A percentile compares a stretch with the other conserved stretches of the same genome.
Evolutionary conservation across 2,113 vertebrate species (phyloP).

Genomic region (Laticauda colubrina): DNA sequence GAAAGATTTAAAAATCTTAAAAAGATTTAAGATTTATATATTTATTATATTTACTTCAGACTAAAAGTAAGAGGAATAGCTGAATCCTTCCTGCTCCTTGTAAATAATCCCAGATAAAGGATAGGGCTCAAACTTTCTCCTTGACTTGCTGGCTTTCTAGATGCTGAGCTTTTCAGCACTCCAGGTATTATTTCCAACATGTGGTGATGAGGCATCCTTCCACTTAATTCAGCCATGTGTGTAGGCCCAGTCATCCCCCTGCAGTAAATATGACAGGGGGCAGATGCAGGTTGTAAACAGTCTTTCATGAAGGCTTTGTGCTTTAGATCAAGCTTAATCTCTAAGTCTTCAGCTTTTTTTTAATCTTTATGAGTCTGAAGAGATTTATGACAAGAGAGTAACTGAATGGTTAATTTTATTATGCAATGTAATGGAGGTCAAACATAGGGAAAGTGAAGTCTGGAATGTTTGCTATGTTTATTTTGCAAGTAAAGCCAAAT

Average conservation of each 20-base stretch:
- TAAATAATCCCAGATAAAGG: neutral
- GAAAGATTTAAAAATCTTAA: neutral
- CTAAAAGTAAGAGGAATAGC: neutral
- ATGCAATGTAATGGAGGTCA: constrained; percentile 4
- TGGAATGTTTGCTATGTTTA: constrained; percentile 38
- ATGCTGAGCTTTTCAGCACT: neutral
- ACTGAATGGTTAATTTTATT: constrained; percentile 16
- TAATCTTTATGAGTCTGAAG: neutral
- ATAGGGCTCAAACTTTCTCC: neutral
- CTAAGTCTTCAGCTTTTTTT: neutral
- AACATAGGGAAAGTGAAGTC: constrained; percentile 17
- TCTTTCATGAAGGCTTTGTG: neutral
- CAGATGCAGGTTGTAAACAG: neutral
- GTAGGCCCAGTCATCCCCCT: neutral
- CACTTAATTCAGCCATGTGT: neutral
- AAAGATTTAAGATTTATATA: neutral
- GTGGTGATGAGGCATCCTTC: neutral
- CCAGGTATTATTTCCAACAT: neutral
- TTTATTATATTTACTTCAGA: neutral
- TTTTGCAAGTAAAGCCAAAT: constrained; percentile 32
- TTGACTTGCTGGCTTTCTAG: neutral
- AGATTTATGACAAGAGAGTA: constrained; percentile 1
- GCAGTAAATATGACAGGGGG: neutral
- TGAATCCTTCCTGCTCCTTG: neutral
- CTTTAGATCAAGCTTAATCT: neutral